Conservation (phyloP, 1,140 invertebrate species). For the Cepaea nemoralis region DNA sequence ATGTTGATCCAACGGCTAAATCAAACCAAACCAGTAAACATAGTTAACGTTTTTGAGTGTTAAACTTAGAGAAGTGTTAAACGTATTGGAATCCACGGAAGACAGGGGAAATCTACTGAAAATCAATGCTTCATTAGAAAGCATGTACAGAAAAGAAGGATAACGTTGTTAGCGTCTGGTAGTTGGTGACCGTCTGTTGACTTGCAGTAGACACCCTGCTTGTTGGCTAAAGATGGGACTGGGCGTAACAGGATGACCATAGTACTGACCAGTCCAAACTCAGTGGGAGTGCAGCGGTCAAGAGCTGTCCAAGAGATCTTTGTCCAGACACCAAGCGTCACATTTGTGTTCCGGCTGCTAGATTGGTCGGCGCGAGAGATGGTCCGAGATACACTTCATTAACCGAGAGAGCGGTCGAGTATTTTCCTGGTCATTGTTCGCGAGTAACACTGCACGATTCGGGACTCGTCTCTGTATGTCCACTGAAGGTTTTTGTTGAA, state of each 20-base stretch:
- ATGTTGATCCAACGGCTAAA: too few species aligned
- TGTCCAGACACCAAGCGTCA: background rate
- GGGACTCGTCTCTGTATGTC: background rate
- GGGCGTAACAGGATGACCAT: background rate
- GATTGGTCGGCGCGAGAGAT: background rate
- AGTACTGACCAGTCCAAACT: background rate
- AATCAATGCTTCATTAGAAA: too few species aligned
- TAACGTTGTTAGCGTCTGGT: background rate
- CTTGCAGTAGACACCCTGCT: background rate
- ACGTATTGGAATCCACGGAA: too few species aligned
- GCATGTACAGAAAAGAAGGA: too few species aligned
- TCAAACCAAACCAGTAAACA: too few species aligned
- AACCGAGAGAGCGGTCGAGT: background rate
- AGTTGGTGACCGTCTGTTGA: background rate
- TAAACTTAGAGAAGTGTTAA: too few species aligned
- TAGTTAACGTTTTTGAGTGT: too few species aligned
- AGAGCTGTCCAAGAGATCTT: conserved; percentile 17
- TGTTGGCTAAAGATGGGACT: background rate
- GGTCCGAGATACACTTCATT: conserved; percentile 4
- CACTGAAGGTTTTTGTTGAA: conserved; percentile 9
- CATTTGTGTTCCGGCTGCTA: conserved; percentile 3
- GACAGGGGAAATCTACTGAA: too few species aligned
- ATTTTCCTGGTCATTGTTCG: conserved; percentile 14
- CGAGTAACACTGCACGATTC: background rate
- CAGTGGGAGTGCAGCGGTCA: conserved; percentile 26